A percentile compares a stretch with the other conserved stretches of the same genome.
Evolutionary conservation across 1,140 invertebrate genomes (phyloP).

Genomic region (Drosophila miranda): DNA sequence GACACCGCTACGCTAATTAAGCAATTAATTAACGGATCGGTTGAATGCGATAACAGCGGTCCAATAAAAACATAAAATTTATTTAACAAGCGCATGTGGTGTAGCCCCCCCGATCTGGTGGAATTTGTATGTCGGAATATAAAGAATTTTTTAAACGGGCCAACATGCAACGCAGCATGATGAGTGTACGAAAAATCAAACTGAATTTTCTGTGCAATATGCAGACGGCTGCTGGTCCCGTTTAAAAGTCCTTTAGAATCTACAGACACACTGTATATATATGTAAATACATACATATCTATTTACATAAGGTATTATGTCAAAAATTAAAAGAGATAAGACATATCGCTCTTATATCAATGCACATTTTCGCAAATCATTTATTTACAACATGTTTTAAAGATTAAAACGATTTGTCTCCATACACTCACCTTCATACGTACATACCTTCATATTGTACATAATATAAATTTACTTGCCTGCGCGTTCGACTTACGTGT

Average conservation of each 20-base stretch:
- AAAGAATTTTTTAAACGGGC: constrained; percentile 4
- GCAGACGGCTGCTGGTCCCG: too few species aligned
- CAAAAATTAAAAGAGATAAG: too few species aligned
- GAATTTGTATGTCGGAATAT: background rate
- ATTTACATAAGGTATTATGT: too few species aligned
- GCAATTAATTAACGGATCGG: constrained; percentile 60
- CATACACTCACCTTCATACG: background rate
- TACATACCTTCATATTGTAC: background rate
- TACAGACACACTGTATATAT: too few species aligned
- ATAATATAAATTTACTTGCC: constrained; percentile 12
- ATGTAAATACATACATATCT: too few species aligned
- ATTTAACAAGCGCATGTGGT: constrained; percentile 12
- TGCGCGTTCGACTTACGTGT: constrained; percentile 66
- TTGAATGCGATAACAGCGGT: constrained; percentile 32
- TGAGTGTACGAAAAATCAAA: too few species aligned
- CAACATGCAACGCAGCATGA: too few species aligned
- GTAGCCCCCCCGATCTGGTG: too few species aligned
- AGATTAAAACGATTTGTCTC: constrained; percentile 8
- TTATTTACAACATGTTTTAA: constrained; percentile 22
- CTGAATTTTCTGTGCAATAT: too few species aligned
- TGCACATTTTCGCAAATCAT: background rate
- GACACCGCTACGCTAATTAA: constrained; percentile 47
- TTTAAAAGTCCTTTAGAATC: too few species aligned
- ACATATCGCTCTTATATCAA: background rate
- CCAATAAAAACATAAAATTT: constrained; percentile 51